Evolutionary conservation across 2,888 invertebrate genomes (phyloP), one percentile per base, ranked within the genome.

Genomic region (Drosophila merina): DNA sequence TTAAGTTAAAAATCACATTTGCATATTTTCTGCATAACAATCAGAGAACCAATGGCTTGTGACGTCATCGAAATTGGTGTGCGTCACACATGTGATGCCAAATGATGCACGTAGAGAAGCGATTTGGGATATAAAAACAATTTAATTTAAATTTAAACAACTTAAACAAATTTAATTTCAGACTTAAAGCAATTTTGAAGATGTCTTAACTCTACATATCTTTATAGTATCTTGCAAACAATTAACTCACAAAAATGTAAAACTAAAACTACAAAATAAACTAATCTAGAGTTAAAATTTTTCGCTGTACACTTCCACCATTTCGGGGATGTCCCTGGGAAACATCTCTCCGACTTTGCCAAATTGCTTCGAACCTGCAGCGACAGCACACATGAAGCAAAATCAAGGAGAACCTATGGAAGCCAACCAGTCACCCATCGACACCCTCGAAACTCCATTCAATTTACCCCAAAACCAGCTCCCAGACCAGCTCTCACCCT

Each of bases 21-120:
- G 67, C 88, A 88, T 88, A 83, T 88, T 87, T 81, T 63, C 59
- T 68, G 77, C 74, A 86, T 83, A 89, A 89, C 83, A 88, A 85
- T 89, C 77, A 83, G 84, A 44, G 83, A 76, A 74, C 60, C 80
- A 89, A 89, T 88, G 80, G 74, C 74, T 77, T 86, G 89, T 76
- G 77, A 75, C 76, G 72, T 62, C 74, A 80, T 70, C 71, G 66
- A 59, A 31, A 64, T 64, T 57, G 70, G 57, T 47, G 57, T 55
- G 69, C 42, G 40, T 36, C 57, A 72, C 40, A 62, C 40, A 42
- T 42, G 20, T 50, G 66, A 52, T 42, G 51, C n/a, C 14, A 58
- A 44, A 36, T 20, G 5, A 10, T 33, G 36, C 67, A 68, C 67
- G 4, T 25, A 2, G 14, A 48, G 26, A 66, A 64, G 10, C 8